Evolutionary conservation across 2,888 invertebrate species (phyloP).

Genomic region (Yponomeuta evonymella): DNA sequence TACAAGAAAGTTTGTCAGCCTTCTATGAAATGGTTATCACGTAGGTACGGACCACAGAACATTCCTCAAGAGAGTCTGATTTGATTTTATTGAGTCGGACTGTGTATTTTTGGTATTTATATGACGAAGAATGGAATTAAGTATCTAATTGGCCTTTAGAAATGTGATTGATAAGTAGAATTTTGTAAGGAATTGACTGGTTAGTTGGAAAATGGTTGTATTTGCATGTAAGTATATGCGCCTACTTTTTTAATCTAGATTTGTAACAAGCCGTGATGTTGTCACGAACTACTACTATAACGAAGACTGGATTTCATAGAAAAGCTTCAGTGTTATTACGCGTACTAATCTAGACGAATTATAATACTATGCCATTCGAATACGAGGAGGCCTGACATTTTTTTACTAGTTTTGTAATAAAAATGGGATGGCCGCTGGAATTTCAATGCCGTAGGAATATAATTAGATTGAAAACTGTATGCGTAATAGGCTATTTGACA

Average conservation of each 20-base stretch:
- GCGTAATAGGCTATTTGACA: too few relatives aligned
- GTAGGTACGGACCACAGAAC: neutral
- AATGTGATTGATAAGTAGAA: slow-evolving; percentile 3
- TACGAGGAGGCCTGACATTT: too few relatives aligned
- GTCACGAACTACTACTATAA: neutral
- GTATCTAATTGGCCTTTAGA: neutral
- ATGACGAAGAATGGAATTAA: neutral
- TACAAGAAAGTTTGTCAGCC: too few relatives aligned
- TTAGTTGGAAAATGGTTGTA: neutral
- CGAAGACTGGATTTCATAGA: slow-evolving; percentile 7
- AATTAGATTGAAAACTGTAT: too few relatives aligned
- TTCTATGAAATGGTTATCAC: too few relatives aligned
- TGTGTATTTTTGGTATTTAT: neutral
- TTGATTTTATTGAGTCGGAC: too few relatives aligned
- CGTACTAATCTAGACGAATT: too few relatives aligned
- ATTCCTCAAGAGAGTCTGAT: neutral
- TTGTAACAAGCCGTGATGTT: neutral
- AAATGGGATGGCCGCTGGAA: too few relatives aligned
- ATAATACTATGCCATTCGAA: too few relatives aligned
- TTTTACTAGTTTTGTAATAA: too few relatives aligned
- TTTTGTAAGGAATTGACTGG: slow-evolving; percentile 12
- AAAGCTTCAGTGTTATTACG: neutral
- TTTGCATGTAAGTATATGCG: neutral
- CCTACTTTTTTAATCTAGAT: neutral
- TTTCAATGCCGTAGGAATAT: too few relatives aligned